Percentiles rank a stretch among this genome's conserved stretches.
Conservation (phyloP, 2,888 invertebrate genomes). For the Seira ritae region DNA sequence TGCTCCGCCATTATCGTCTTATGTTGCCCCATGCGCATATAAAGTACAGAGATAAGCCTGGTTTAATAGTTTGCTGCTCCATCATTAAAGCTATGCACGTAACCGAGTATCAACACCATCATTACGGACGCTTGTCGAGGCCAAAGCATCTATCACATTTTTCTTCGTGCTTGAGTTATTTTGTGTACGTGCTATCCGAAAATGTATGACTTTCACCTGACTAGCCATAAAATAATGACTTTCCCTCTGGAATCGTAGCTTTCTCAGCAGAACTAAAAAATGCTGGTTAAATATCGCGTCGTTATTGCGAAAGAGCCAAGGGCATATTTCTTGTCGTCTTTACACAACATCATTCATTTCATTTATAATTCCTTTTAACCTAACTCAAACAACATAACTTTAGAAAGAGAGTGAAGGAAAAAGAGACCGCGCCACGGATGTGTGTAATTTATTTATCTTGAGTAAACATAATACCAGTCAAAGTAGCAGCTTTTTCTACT, state of each 20-base stretch:
- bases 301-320: conserved; percentile 6
- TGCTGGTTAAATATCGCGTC: background rate
- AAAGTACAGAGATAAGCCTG: too few relatives aligned
- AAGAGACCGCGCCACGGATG: background rate
- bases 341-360: conserved; percentile 6
- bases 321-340: conserved; percentile 9
- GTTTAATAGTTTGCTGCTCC: too few relatives aligned
- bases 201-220: conserved; percentile 38
- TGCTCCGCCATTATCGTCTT: too few relatives aligned
- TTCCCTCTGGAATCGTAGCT: conserved; percentile 2
- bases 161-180: background rate
- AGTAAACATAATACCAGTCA: background rate
- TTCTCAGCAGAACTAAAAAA: background rate
- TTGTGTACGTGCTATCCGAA: conserved; percentile 15
- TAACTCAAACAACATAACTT: background rate
- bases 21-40: too few relatives aligned
- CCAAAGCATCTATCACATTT: background rate
- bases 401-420: background rate
- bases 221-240: conserved; percentile 28
- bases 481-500: background rate
- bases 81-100: background rate
- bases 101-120: conserved; percentile 6
- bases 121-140: background rate
- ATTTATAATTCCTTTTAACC: background rate
- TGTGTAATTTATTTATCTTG: conserved; percentile 8